Percentiles rank a stretch among this genome's conserved stretches.
Conservation (phyloP, 2,113 vertebrate genomes). For the Gopherus flavomarginatus region DNA sequence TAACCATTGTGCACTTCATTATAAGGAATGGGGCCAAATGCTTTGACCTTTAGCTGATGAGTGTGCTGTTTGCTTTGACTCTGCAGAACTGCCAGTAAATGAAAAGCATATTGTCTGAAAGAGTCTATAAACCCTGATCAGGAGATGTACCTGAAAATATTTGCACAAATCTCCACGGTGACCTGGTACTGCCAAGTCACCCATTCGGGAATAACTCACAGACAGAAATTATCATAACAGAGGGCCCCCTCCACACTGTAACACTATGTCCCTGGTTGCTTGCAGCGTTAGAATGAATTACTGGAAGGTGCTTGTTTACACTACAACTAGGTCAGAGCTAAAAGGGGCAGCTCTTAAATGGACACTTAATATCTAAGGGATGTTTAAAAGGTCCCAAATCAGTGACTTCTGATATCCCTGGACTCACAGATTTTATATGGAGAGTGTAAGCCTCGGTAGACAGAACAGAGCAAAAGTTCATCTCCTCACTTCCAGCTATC, state of each 20-base stretch:
- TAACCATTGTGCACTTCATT: neutral
- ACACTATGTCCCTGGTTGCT: neutral
- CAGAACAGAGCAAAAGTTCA: neutral
- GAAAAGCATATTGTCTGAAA: neutral
- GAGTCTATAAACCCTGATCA: neutral
- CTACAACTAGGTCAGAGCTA: too few species aligned
- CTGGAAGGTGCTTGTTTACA: neutral
- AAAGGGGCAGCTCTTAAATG: neutral
- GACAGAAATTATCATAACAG: neutral
- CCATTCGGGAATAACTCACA: neutral
- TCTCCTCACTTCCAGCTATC: neutral
- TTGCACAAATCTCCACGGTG: neutral
- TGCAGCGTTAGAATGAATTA: neutral
- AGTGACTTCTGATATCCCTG: neutral
- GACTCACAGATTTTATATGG: too few species aligned
- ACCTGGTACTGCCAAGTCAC: neutral
- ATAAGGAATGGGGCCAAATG: neutral
- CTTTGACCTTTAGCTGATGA: conserved; percentile 14
- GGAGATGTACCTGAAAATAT: neutral
- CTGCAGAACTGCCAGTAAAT: neutral
- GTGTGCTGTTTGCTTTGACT: neutral
- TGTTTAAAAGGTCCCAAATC: neutral
- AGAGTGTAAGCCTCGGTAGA: neutral
- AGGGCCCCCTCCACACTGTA: too few species aligned
- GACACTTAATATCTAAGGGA: neutral